These are phyloP conservation scores for Dolichotis patagonum DNA, from an alignment of 2,113 vertebrate genomes.

Conservation along the genomic window DNA sequence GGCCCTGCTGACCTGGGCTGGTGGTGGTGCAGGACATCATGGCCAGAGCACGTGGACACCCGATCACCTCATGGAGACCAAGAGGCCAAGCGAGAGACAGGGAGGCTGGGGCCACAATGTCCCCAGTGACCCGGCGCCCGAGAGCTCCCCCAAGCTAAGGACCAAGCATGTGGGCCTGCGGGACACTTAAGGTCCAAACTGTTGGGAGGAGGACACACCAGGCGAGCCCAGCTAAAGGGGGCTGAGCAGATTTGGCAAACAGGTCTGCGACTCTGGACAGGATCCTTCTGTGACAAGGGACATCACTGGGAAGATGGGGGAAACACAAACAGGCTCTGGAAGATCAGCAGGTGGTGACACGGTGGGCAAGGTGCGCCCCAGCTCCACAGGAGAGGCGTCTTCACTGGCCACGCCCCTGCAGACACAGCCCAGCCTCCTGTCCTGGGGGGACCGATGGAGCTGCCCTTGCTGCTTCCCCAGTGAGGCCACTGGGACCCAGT, in stretches of 20 bases:
- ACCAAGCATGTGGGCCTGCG: neutral
- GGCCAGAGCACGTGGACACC: neutral
- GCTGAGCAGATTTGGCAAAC: neutral
- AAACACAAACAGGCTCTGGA: too few relatives aligned
- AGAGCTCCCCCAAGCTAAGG: neutral
- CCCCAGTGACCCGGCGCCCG: neutral
- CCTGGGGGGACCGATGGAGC: neutral
- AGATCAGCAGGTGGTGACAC: accelerated
- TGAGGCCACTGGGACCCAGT: neutral
- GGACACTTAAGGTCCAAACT: too few relatives aligned
- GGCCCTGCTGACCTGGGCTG: neutral
- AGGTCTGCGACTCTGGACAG: neutral
- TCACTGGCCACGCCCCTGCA: neutral
- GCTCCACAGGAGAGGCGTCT: neutral
- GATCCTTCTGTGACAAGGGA: neutral
- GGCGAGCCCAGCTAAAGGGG: too few relatives aligned
- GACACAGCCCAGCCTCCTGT: neutral
- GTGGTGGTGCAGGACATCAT: too few relatives aligned
- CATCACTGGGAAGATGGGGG: neutral
- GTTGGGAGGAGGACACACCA: neutral
- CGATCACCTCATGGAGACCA: neutral
- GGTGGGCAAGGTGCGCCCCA: neutral
- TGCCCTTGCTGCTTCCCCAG: accelerated
- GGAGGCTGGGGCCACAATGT: neutral
- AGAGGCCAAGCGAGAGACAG: neutral